phyloP scores from a whole-genome alignment of 1,140 invertebrate species.

The Platyura marginata region DNA sequence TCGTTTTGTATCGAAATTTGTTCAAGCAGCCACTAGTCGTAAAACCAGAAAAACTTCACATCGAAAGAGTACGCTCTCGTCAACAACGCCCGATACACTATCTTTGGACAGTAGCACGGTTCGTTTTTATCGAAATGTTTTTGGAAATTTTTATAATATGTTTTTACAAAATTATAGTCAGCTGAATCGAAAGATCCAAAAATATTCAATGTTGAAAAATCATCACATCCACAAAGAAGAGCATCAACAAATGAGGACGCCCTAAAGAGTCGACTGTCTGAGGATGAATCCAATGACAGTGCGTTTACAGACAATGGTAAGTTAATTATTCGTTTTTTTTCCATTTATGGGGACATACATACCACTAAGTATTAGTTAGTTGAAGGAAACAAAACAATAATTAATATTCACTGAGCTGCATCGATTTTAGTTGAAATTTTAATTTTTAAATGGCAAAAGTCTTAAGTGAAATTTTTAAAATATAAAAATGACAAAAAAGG shows the following conservation, averaged over 20 bases:
- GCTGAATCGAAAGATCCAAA: conserved; percentile 9
- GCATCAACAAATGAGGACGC: not conserved
- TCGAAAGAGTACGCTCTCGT: not conserved
- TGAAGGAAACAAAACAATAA: too few relatives aligned
- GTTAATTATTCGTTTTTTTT: not conserved
- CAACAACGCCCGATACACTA: conserved; percentile 8
- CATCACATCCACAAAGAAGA: not conserved
- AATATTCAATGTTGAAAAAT: not conserved
- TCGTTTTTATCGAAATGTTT: too few relatives aligned
- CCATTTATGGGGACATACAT: too few relatives aligned
- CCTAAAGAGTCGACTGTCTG: conserved; percentile 10
- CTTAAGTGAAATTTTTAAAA: too few relatives aligned
- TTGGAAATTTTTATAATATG: too few relatives aligned
- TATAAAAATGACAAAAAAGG: too few relatives aligned
- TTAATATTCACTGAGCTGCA: too few relatives aligned
- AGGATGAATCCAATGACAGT: conserved; percentile 19
- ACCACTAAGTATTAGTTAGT: too few relatives aligned
- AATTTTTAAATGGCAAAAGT: too few relatives aligned
- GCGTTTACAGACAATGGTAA: conserved; percentile 19
- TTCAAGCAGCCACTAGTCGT: conserved; percentile 34
- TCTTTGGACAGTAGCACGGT: conserved; percentile 9
- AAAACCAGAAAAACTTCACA: conserved; percentile 27
- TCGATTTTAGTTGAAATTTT: too few relatives aligned
- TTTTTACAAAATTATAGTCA: conserved; percentile 6
- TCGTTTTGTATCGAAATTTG: conserved; percentile 2